Evolutionary conservation across 2,797 vertebrate species (phyloP).

Genomic region (Pseudomugil tenellus): DNA sequence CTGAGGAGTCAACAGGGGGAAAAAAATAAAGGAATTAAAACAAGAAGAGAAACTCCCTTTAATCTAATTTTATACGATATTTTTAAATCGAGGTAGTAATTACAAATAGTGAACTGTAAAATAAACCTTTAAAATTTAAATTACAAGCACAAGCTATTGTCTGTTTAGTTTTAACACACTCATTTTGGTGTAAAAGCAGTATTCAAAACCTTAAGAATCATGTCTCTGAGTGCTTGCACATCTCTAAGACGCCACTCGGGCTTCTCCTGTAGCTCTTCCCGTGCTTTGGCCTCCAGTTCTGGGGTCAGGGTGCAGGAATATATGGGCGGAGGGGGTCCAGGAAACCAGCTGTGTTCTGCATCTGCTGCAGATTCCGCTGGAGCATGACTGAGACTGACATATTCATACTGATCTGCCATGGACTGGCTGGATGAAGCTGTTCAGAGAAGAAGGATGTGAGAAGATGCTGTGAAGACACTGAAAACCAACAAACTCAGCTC

Average conservation of each 20-base stretch:
- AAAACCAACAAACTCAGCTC: background rate
- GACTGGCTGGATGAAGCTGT: slow-evolving; percentile 64
- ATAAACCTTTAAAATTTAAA: too few species aligned
- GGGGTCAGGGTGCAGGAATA: slow-evolving; percentile 92
- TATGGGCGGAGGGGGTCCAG: slow-evolving; percentile 79
- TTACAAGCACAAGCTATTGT: too few species aligned
- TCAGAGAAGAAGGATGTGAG: slow-evolving; percentile 4
- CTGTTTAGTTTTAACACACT: too few species aligned
- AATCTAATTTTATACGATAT: too few species aligned
- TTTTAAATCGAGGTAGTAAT: too few species aligned
- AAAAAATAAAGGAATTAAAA: background rate
- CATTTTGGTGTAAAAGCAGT: background rate
- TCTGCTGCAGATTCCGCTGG: slow-evolving; percentile 54
- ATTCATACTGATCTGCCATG: slow-evolving; percentile 92
- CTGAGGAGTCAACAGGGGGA: slow-evolving; percentile 61
- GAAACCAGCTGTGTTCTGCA: slow-evolving; percentile 77
- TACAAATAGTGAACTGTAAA: too few species aligned
- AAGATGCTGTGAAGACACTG: background rate
- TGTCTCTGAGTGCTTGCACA: slow-evolving; percentile 95
- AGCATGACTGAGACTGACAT: slow-evolving; percentile 83
- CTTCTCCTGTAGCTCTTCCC: slow-evolving; percentile 97
- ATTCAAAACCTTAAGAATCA: slow-evolving; percentile 86
- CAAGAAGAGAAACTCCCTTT: too few species aligned
- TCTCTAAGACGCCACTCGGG: slow-evolving; percentile 97
- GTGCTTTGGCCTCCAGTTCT: slow-evolving; percentile 92